Conservation (phyloP, 1,140 invertebrate species). For the Lethocerus indicus region DNA sequence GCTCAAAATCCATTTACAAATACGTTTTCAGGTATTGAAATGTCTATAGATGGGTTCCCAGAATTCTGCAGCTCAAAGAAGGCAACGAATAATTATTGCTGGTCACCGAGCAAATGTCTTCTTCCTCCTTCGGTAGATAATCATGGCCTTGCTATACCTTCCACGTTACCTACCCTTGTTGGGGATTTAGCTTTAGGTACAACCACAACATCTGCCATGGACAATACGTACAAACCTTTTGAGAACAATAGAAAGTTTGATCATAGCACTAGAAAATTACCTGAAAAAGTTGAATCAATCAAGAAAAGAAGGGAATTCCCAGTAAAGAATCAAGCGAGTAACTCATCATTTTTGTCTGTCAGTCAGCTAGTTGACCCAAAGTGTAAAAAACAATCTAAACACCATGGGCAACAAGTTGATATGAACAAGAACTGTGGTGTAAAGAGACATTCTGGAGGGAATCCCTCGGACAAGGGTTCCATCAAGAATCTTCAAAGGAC, state of each 20-base stretch:
- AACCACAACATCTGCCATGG: conserved; percentile 12
- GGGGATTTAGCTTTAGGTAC: conserved; percentile 23
- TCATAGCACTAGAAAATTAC: conserved; percentile 2
- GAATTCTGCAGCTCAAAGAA: conserved; percentile 10
- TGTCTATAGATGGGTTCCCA: conserved; percentile 7
- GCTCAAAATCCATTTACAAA: background rate
- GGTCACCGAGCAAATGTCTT: conserved; percentile 19
- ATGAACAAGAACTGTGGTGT: conserved; percentile 9
- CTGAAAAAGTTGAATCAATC: conserved; percentile 5
- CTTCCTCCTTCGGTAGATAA: conserved; percentile 18
- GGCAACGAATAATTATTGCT: conserved; percentile 16
- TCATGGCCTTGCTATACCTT: conserved; percentile 19
- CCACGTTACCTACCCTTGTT: conserved; percentile 22
- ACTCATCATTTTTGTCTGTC: conserved; percentile 35
- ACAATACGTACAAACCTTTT: conserved; percentile 7
- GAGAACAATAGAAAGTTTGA: background rate
- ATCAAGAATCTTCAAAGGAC: background rate
- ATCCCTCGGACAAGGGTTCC: background rate
- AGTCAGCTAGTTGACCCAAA: conserved; percentile 40
- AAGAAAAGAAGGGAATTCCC: conserved; percentile 6
- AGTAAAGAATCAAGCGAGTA: conserved; percentile 14
- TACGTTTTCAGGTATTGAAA: background rate
- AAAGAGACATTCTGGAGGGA: background rate
- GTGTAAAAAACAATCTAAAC: conserved; percentile 30
- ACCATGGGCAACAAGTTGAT: conserved; percentile 6